Base-by-base conservation (phyloP, 2,113 vertebrate species). In the Melanostigma gelatinosum region DNA sequence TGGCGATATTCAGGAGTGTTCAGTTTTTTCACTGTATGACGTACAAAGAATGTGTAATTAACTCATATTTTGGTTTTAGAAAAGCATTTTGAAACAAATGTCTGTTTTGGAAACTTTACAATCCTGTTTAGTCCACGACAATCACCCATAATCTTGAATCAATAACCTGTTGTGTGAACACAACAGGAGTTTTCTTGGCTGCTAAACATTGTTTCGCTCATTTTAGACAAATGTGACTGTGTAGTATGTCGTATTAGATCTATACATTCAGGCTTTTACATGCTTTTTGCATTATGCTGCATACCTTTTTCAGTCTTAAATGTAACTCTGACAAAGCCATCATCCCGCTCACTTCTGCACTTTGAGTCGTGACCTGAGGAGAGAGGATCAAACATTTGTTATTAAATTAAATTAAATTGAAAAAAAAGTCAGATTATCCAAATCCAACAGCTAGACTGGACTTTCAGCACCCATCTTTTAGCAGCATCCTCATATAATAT, bases 231-330 rank as follows among this genome's bases (percentile, higher is more conserved):
- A 55, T 24, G 20, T 6, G 8, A 15, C 6, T 12, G 20, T 64
- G 36, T 18, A 8, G 20, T 40, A 12, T 34, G 4, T 63, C 15
- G 24, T 8, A 18, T 63, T n/a, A 69, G 11, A 46, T 57, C 3
- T 46, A 29, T 20, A 40, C 4, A 57, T 70, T 46, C 34, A 75
- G 20, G 13, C 27, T 24, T 38, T 78, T 15, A 50, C 1, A 6
- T 40, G n/a, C 1, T 12, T 72, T 61, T 27, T 60, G 4, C 48
- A 36, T 12, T 29, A 29, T 68, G 42, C 54, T 50, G 12, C 76
- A 72, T 91, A 99, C 98, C 97, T 97, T 96, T 97, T 79, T 98
- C 96, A 2, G 94, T 96, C 93, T 96, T 98, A 75, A 99, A 97
- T 44, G 96, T 98, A 87, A 99, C 97, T 48, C 96, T 95, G 68